Evolutionary conservation across 35 echinoderm and acorn worm genomes (phyloP).

Genomic region (Lytechinus pictus): DNA sequence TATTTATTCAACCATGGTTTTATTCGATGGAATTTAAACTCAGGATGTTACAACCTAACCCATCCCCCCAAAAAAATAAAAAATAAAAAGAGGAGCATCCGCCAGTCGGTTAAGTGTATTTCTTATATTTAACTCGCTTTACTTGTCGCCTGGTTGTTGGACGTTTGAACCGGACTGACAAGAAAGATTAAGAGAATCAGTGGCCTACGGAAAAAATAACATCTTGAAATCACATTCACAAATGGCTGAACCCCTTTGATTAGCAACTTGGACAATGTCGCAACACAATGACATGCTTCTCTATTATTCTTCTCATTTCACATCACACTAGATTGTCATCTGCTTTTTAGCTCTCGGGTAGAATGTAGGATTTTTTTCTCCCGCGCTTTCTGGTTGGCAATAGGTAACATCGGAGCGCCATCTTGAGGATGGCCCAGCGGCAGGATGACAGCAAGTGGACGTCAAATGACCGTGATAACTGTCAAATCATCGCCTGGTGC

Average conservation of each 20-base stretch:
- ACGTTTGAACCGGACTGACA: background rate
- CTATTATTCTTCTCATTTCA: background rate
- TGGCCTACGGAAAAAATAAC: background rate
- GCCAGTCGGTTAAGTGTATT: too few relatives aligned
- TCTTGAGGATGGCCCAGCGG: background rate
- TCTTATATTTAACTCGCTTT: too few relatives aligned
- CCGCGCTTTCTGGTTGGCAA: background rate
- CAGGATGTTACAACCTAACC: too few relatives aligned
- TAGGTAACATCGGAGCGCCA: background rate
- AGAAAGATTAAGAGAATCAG: background rate
- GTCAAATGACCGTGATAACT: conserved; percentile 5
- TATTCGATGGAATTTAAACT: too few relatives aligned
- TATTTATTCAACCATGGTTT: too few relatives aligned
- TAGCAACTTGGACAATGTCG: conserved; percentile 1
- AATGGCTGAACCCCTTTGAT: background rate
- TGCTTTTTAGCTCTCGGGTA: background rate
- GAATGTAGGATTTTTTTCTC: background rate
- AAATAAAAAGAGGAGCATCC: background rate
- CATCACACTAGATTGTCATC: background rate
- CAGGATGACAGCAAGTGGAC: background rate
- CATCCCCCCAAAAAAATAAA: background rate
- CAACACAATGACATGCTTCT: background rate
- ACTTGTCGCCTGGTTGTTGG: background rate
- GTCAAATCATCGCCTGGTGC: conserved; percentile 7
- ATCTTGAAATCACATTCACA: background rate